Evolutionary conservation across 2,113 vertebrate genomes (phyloP).

Genomic region (Prolemur simus): DNA sequence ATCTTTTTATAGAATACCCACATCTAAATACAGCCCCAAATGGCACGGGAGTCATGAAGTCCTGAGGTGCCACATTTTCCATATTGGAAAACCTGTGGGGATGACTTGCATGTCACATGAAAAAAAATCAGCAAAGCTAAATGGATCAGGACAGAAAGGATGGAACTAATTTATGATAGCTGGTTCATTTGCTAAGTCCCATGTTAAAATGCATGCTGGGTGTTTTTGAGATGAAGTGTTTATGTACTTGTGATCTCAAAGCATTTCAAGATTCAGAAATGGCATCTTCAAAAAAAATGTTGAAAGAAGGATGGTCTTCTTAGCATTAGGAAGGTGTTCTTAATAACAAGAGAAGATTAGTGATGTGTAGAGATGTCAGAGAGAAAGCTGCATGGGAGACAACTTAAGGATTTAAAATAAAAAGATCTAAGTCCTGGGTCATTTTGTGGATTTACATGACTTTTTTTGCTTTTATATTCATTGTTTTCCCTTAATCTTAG

Average conservation of each 20-base stretch:
- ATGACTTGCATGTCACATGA: not conserved
- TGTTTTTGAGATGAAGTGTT: conserved; percentile 40
- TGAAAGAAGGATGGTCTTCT: not conserved
- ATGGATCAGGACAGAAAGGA: not conserved
- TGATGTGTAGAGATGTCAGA: not conserved
- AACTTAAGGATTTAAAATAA: not conserved
- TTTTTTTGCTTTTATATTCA: not conserved
- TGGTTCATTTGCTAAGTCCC: not conserved
- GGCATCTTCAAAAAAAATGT: not conserved
- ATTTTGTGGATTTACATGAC: not conserved
- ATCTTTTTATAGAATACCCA: not conserved
- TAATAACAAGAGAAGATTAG: not conserved
- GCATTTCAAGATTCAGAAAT: not conserved
- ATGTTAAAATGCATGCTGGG: not conserved
- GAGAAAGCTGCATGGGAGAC: not conserved
- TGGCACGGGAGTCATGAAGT: not conserved
- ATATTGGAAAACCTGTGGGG: not conserved
- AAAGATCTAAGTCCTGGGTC: not conserved
- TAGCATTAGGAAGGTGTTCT: not conserved
- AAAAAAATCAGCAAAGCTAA: not conserved
- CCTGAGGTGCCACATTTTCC: not conserved
- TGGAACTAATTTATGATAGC: not conserved
- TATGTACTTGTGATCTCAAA: not conserved
- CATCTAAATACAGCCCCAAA: not conserved
- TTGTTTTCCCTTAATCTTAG: not conserved